Percentiles rank a stretch among this genome's conserved stretches.
These are phyloP conservation scores for Tricholaema leucomelas DNA, from an alignment of 2,113 vertebrate species.

Conservation along the genomic window DNA sequence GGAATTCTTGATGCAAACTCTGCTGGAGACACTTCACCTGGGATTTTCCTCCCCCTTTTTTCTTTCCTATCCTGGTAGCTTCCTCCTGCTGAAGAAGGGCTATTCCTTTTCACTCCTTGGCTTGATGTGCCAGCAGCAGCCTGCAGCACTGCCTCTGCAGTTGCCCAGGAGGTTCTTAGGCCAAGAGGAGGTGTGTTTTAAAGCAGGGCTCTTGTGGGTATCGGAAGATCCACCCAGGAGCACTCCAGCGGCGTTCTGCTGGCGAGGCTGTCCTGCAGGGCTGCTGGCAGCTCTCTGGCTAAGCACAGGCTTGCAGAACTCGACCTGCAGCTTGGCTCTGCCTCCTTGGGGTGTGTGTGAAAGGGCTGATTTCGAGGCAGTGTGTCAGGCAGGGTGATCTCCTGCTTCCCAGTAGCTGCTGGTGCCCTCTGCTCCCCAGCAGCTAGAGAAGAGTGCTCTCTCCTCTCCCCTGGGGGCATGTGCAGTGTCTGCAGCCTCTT, in stretches of 20 bases:
- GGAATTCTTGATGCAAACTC: not conserved
- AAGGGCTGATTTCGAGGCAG: not conserved
- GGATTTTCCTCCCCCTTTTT: not conserved
- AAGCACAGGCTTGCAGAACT: not conserved
- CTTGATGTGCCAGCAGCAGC: not conserved
- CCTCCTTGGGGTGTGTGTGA: not conserved
- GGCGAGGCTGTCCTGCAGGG: not conserved
- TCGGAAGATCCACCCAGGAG: not conserved
- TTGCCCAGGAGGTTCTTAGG: not conserved
- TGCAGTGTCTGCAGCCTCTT: not conserved
- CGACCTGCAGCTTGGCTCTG: slow-evolving; percentile 32
- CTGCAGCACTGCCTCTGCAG: not conserved
- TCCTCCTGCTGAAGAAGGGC: not conserved
- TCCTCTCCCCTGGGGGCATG: rapidly evolving
- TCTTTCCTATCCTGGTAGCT: not conserved
- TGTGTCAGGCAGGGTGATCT: not conserved
- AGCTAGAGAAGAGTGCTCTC: not conserved
- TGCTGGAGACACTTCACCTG: not conserved
- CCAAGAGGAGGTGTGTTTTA: not conserved
- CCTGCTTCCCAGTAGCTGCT: not conserved
- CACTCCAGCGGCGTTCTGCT: rapidly evolving
- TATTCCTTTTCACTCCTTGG: not conserved
- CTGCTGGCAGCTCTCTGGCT: not conserved
- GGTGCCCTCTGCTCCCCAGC: not conserved
- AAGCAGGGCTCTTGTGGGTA: not conserved